These are phyloP conservation scores for Pristionchus arcanus DNA, from an alignment of 2,888 invertebrate species.

Conservation along the genomic window DNA sequence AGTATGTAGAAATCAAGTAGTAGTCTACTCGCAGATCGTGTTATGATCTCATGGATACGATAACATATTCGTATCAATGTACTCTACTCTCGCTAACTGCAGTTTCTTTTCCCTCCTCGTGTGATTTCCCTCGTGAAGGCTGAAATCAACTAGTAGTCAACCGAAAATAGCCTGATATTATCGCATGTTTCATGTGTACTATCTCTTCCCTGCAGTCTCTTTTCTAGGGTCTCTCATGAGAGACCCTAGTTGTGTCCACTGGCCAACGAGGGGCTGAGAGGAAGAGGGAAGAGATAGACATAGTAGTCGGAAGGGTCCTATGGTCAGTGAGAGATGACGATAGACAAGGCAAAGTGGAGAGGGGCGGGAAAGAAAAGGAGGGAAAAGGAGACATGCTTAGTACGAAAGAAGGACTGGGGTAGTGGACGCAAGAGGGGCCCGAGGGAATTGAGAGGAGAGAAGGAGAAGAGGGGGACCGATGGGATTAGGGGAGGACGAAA, in stretches of 20 bases:
- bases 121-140: neutral
- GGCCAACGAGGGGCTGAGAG: conserved; percentile 27
- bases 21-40: too few relatives aligned
- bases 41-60: too few relatives aligned
- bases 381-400: conserved; percentile 17
- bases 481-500: neutral
- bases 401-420: conserved; percentile 34
- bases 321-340: neutral
- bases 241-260: neutral
- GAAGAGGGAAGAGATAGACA: conserved; percentile 19
- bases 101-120: too few relatives aligned
- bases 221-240: neutral
- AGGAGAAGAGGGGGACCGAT: conserved; percentile 21
- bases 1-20: too few relatives aligned
- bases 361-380: neutral
- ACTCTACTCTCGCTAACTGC: too few relatives aligned
- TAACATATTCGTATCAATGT: too few relatives aligned
- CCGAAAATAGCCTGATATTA: neutral
- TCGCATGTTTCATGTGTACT: neutral
- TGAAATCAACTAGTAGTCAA: neutral
- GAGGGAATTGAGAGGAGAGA: conserved; percentile 25
- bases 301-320: conserved; percentile 1
- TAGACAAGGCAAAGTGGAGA: neutral
- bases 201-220: conserved; percentile 1
- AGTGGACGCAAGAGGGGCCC: neutral